phyloP scores from a whole-genome alignment of 1,140 invertebrate species.

The Lepidurus packardi region DNA sequence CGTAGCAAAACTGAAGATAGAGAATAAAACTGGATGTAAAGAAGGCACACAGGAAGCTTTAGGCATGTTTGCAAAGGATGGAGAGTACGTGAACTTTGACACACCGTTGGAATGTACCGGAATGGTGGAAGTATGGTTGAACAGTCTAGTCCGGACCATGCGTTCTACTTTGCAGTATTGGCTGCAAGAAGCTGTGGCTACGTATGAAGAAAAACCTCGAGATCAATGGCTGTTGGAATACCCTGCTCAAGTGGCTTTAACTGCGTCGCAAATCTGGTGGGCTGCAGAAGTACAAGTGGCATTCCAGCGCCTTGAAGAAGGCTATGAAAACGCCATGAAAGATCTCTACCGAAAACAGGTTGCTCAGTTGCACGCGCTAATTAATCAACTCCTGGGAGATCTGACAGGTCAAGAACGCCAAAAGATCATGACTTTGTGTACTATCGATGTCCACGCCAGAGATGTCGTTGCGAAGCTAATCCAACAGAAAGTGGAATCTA shows the following conservation, averaged over 20 bases:
- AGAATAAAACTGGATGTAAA: constrained; percentile 46
- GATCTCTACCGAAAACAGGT: constrained; percentile 96
- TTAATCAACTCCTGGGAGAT: constrained; percentile 80
- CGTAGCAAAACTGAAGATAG: constrained; percentile 78
- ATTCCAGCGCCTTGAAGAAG: constrained; percentile 80
- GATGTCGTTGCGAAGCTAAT: constrained; percentile 91
- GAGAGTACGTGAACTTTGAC: constrained; percentile 81
- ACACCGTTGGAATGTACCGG: constrained; percentile 70
- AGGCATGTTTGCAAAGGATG: constrained; percentile 92
- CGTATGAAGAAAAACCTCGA: constrained; percentile 89
- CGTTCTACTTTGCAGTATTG: constrained; percentile 69
- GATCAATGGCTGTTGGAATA: constrained; percentile 95
- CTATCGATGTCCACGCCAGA: constrained; percentile 91
- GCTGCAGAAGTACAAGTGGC: constrained; percentile 89
- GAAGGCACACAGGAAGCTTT: constrained; percentile 49
- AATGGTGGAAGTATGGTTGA: constrained; percentile 89
- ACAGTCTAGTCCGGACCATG: constrained; percentile 75
- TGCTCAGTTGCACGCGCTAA: constrained; percentile 81
- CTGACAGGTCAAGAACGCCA: constrained; percentile 82
- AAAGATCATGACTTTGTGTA: constrained; percentile 98
- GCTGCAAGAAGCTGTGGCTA: constrained; percentile 74
- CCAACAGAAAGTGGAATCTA: constrained; percentile 80
- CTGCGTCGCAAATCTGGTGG: constrained; percentile 96
- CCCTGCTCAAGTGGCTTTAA: constrained; percentile 87
- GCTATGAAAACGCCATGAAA: constrained; percentile 92